Percentiles rank a stretch among this genome's conserved stretches.
These are phyloP conservation scores for Acropora tenuis DNA, from an alignment of 64 coral and sea anemone species.

Conservation along the genomic window DNA sequence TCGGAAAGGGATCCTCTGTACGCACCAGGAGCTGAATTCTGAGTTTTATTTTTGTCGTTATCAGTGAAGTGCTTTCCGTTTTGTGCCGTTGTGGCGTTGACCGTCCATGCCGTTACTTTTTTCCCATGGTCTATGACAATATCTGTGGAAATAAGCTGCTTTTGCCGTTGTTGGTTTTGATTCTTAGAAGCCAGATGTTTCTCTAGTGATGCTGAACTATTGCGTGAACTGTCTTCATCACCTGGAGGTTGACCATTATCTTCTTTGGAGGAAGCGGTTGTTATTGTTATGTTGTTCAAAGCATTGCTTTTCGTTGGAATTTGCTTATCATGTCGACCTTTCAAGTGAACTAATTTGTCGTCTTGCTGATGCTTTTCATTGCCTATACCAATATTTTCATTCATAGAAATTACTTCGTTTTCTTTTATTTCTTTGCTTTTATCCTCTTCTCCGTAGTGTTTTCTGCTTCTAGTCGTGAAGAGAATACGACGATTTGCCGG, in stretches of 20 bases:
- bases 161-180: background rate
- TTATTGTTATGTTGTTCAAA: background rate
- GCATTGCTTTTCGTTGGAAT: background rate
- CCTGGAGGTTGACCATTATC: background rate
- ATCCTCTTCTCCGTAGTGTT: background rate
- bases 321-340: background rate
- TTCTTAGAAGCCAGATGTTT: background rate
- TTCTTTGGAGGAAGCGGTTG: background rate
- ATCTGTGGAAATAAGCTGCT: background rate
- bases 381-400: background rate
- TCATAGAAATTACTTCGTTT: background rate
- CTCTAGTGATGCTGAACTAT: background rate
- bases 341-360: background rate
- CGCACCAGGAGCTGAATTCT: background rate
- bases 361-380: background rate
- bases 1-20: background rate
- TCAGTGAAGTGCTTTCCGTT: background rate
- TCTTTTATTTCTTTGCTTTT: background rate
- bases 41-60: background rate
- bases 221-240: background rate
- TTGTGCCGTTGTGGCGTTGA: background rate
- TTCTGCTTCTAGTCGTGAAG: background rate
- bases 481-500: background rate
- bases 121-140: background rate
- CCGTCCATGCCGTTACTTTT: background rate